Conservation (phyloP, 2,888 invertebrate species). For the Pemphredon lugubris region DNA sequence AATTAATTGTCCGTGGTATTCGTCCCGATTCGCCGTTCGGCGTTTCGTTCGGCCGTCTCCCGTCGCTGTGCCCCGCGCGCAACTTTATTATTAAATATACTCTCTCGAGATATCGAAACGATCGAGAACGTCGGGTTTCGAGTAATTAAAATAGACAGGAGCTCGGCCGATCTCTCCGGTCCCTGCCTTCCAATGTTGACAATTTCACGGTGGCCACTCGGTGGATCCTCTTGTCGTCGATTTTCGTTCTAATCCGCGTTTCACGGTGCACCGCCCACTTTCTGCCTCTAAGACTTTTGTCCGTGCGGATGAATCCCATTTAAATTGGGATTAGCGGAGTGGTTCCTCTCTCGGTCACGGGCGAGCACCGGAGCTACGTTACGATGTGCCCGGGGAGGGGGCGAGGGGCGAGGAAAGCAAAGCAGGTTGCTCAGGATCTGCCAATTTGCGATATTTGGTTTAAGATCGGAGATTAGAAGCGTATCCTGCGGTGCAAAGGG, state of each 20-base stretch:
- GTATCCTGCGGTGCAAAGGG: constrained; percentile 26
- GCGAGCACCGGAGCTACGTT: too few relatives aligned
- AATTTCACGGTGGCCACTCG: constrained; percentile 66
- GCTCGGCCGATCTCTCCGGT: not conserved
- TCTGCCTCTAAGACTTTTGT: constrained; percentile 51
- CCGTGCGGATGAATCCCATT: constrained; percentile 64
- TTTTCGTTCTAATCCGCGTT: constrained; percentile 48
- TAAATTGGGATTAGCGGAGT: constrained; percentile 72
- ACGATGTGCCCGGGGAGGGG: not conserved
- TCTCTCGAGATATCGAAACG: too few relatives aligned
- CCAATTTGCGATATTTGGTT: constrained; percentile 59
- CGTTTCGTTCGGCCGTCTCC: too few relatives aligned
- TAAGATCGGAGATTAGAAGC: constrained; percentile 41
- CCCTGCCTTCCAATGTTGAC: constrained; percentile 61
- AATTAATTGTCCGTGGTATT: too few relatives aligned
- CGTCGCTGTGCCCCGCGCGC: too few relatives aligned
- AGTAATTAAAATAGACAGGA: not conserved
- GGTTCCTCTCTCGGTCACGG: constrained; percentile 27
- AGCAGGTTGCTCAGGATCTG: constrained; percentile 24
- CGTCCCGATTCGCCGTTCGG: too few relatives aligned
- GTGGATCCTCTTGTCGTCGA: constrained; percentile 22
- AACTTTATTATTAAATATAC: too few relatives aligned
- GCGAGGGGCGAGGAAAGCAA: not conserved
- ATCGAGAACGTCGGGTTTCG: not conserved
- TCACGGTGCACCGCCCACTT: constrained; percentile 63